Base-by-base conservation (phyloP, 2,888 invertebrate genomes). In the Myopa tessellatipennis region DNA sequence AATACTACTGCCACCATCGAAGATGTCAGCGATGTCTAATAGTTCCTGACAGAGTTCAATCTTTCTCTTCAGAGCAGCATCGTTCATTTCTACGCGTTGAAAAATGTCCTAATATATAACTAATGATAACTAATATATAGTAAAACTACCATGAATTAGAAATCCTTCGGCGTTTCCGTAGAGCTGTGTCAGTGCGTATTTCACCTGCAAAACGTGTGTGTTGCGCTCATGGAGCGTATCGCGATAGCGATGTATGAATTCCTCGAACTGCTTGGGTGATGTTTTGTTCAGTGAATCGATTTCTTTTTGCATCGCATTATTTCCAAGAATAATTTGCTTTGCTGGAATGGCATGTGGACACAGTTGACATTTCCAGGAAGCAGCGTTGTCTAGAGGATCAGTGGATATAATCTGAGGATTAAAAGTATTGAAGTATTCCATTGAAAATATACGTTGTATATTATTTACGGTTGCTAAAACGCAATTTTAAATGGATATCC, bases 101-200 rank as follows among this genome's bases (percentile, higher is more conserved):
- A 1, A 65, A 18, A 34, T 18, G 18, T n/a, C 4, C n/a, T 61
- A 18, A 34, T 38, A 12, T 36, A 34, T 55, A 12, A 4, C 16
- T 36, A 34, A 36, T 38, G 34, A 61, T 10, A 26, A 61, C 6
- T 61, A 7, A n/a, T 18, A n/a, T n/a, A n/a, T n/a, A 58, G n/a
- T n/a, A 12, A 36, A 73, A 70, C 75, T 77, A 93, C 93, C 93
- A 84, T 90, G 83, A 82, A 92, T 88, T 52, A 85, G 84, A 83
- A 90, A 92, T 82, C 92, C 92, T 77, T 91, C 90, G 7, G 89
- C 88, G 86, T 92, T 92, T 78, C 93, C 93, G 85, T 94, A 94
- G 80, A 94, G 90, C 86, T 94, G 94, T 70, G 92, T 90, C 55
- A 95, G 88, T 4, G 93, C 92, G 85, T 94, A 91, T 85, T 94